Conservation (phyloP, 2,113 vertebrate genomes). For the Odocoileus hemionus region DNA sequence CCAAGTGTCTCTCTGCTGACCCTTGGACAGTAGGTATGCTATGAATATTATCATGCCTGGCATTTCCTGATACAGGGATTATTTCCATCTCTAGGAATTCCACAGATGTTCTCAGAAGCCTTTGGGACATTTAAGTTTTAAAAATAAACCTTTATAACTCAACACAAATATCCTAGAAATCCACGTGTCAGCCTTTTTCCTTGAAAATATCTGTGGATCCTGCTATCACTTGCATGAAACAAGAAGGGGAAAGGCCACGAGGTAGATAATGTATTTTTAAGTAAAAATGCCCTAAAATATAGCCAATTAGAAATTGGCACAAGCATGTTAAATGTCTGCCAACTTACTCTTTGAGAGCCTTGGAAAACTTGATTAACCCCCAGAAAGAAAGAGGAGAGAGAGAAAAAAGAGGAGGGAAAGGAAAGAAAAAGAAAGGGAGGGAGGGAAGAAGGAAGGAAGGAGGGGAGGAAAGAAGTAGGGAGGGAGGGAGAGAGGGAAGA, state of each 20-base stretch:
- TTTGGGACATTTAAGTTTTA: conserved; percentile 48
- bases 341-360: not conserved
- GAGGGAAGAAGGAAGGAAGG: rapidly evolving
- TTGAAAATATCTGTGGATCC: conserved; percentile 23
- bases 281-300: not conserved
- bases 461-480: rapidly evolving
- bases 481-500: rapidly evolving
- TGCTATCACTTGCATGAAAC: not conserved
- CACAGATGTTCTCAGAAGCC: conserved; percentile 57
- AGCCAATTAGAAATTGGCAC: not conserved
- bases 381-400: not conserved
- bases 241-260: not conserved
- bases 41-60: conserved; percentile 30
- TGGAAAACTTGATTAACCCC: not conserved
- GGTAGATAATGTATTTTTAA: not conserved
- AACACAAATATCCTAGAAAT: conserved; percentile 54
- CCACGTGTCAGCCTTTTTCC: conserved; percentile 13
- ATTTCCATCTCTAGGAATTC: conserved; percentile 57
- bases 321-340: not conserved
- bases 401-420: rapidly evolving
- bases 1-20: conserved; percentile 30
- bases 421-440: no score
- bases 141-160: conserved; percentile 57
- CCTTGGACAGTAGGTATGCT: not conserved
- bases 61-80: conserved; percentile 60